phyloP scores from a whole-genome alignment of 2,113 vertebrate species.

The Formicarius rufipectus region DNA sequence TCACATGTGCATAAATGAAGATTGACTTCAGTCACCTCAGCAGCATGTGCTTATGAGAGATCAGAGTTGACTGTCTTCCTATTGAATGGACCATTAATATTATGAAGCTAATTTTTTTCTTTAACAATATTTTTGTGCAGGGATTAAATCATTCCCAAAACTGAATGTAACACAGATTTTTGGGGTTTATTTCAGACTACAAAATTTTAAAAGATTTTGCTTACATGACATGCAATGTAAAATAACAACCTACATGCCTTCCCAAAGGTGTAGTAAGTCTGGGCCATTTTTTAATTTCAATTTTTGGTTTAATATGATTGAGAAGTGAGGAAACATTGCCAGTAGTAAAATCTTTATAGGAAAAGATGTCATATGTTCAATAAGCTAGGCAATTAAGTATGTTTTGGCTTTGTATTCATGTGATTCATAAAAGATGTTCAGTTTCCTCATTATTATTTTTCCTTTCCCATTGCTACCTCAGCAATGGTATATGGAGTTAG shows the following conservation, averaged over 20 bases:
- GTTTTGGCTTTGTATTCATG: conserved; percentile 36
- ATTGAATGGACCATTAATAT: background rate
- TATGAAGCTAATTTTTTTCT: background rate
- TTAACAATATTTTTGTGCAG: background rate
- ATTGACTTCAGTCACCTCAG: background rate
- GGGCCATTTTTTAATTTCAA: background rate
- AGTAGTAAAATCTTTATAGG: conserved; percentile 16
- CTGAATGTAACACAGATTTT: background rate
- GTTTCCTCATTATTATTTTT: background rate
- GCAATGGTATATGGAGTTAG: background rate
- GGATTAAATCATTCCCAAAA: background rate
- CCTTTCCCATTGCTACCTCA: conserved; percentile 39
- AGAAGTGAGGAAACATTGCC: conserved; percentile 40
- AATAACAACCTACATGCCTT: background rate
- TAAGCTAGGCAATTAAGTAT: conserved; percentile 13
- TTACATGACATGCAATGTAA: background rate
- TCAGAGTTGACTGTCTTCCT: background rate
- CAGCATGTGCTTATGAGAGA: background rate
- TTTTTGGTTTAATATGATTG: background rate
- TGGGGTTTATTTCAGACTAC: conserved; percentile 1
- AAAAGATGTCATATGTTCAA: background rate
- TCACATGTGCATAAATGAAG: background rate
- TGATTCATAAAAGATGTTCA: conserved; percentile 45
- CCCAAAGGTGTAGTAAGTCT: background rate
- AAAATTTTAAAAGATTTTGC: background rate